Conservation (phyloP, 2,888 invertebrate species). For the Eupelmus urozonus region DNA sequence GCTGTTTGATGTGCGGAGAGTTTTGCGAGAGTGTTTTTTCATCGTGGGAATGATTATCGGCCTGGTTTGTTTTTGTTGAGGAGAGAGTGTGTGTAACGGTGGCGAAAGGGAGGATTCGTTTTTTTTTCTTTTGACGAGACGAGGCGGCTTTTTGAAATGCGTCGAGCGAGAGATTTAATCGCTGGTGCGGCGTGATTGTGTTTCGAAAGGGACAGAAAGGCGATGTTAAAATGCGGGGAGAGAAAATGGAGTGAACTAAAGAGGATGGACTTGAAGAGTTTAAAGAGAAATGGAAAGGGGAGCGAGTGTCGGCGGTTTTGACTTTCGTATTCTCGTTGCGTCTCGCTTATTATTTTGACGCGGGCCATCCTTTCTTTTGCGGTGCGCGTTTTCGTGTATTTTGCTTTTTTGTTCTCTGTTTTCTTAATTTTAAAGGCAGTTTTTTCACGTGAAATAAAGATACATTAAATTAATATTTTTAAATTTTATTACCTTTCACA, state of each 20-base stretch:
- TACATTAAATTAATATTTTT: too few relatives aligned
- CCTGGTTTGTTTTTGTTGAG: too few relatives aligned
- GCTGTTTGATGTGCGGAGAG: too few relatives aligned
- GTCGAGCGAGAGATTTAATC: neutral
- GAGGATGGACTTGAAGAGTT: conserved; percentile 10
- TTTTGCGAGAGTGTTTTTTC: neutral
- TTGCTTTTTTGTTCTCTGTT: neutral
- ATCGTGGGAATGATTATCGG: neutral
- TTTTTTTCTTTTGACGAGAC: too few relatives aligned
- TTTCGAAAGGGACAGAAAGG: neutral
- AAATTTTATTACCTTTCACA: too few relatives aligned
- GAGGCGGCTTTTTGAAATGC: neutral
- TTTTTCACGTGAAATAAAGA: neutral
- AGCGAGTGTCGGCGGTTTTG: neutral
- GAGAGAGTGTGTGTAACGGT: too few relatives aligned
- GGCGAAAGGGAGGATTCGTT: too few relatives aligned
- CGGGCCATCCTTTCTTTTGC: neutral
- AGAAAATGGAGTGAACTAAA: conserved; percentile 3
- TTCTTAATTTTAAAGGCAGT: neutral
- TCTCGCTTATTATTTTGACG: neutral
- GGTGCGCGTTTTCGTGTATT: neutral
- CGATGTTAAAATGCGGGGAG: neutral
- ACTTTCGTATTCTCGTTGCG: neutral
- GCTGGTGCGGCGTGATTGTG: neutral
- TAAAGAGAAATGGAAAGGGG: conserved; percentile 6